phyloP scores from a whole-genome alignment of 2,888 invertebrate species.

The Yponomeuta plumbellus region DNA sequence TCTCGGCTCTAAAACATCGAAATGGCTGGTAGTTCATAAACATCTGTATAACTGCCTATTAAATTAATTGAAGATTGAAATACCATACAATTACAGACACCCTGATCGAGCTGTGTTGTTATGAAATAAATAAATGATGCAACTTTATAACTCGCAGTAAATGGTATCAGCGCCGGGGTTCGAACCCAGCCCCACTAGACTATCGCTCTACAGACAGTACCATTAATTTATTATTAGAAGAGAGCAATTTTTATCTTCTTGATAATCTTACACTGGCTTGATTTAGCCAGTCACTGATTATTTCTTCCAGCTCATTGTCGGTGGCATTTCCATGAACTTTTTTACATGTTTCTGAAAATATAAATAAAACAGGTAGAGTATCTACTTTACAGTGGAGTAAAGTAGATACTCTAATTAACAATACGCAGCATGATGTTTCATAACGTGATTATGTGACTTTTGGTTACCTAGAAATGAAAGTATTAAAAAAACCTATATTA shows the following conservation, averaged over 20 bases:
- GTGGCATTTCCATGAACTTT: slow-evolving; percentile 10
- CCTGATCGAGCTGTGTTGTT: slow-evolving; percentile 9
- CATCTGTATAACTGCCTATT: background rate
- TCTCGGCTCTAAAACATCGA: slow-evolving; percentile 11
- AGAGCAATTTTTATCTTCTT: slow-evolving; percentile 19
- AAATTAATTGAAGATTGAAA: slow-evolving; percentile 7
- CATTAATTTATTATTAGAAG: slow-evolving; percentile 5
- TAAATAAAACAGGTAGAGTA: slow-evolving; percentile 5
- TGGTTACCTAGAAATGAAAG: slow-evolving; percentile 6
- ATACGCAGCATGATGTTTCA: slow-evolving; percentile 4
- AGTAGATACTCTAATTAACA: slow-evolving; percentile 3
- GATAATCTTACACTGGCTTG: slow-evolving; percentile 16
- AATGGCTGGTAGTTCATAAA: slow-evolving; percentile 5
- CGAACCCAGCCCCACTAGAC: background rate
- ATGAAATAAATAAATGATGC: slow-evolving; percentile 3
- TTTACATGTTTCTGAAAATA: slow-evolving; percentile 7
- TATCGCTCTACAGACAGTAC: slow-evolving; percentile 1
- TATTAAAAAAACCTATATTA: background rate
- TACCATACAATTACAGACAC: slow-evolving; percentile 2
- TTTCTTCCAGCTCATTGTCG: slow-evolving; percentile 15
- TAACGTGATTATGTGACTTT: background rate
- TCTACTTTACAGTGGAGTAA: too few species aligned
- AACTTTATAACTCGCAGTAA: background rate
- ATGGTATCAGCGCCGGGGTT: slow-evolving; percentile 6
- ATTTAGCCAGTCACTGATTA: slow-evolving; percentile 18